A percentile compares a stretch with the other conserved stretches of the same genome.
Conservation (phyloP, 2,113 vertebrate genomes). For the Lepus timidus region DNA sequence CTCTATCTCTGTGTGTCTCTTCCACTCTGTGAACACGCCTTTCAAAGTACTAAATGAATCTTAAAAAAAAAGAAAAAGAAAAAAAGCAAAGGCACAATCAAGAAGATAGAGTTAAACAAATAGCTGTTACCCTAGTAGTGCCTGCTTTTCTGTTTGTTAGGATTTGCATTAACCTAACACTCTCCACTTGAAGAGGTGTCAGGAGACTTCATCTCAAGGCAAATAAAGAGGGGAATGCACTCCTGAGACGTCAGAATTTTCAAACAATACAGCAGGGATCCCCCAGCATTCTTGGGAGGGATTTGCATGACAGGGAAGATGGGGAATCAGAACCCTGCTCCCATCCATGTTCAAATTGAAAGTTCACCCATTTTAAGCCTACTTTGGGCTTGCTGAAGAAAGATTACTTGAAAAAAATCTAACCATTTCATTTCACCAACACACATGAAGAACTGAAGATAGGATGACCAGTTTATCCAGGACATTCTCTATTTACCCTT, state of each 20-base stretch:
- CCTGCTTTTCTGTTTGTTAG: neutral
- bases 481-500: neutral
- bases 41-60: no score
- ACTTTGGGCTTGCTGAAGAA: neutral
- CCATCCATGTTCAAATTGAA: neutral
- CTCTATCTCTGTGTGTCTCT: no score
- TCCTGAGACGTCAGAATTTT: neutral
- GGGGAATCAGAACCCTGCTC: neutral
- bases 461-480: neutral
- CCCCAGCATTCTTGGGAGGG: no score
- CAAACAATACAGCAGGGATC: neutral
- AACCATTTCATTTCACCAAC: neutral
- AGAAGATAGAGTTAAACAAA: neutral
- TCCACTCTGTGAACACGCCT: no score
- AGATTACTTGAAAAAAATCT: neutral
- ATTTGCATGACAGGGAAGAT: neutral
- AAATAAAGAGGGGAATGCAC: neutral
- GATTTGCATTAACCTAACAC: neutral
- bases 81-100: neutral
- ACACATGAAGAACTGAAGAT: neutral
- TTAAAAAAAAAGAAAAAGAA: no score
- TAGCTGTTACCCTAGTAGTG: neutral
- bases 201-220: neutral
- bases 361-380: conserved; percentile 9
- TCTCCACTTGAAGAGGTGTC: neutral